A percentile compares a stretch with the other conserved stretches of the same genome.
These are phyloP conservation scores for Pseudoatta argentina DNA, from an alignment of 1,140 invertebrate species.

Conservation along the genomic window DNA sequence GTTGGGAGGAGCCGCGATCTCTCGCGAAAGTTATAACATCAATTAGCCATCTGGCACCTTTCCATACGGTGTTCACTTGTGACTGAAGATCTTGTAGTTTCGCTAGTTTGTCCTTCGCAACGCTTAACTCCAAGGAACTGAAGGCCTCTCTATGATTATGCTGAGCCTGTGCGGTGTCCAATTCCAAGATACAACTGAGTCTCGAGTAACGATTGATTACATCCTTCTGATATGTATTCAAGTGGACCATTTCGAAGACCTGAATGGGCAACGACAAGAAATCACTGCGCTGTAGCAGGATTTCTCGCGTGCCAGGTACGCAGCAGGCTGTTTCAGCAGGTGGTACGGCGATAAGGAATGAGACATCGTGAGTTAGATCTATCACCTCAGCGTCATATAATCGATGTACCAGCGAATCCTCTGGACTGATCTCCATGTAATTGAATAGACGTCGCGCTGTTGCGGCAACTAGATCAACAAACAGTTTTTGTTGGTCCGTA, in stretches of 20 bases:
- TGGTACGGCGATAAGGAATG: constrained; percentile 95
- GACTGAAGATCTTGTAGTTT: constrained; percentile 94
- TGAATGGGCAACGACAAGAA: constrained; percentile 95
- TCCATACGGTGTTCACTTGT: constrained; percentile 95
- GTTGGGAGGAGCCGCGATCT: constrained; percentile 88
- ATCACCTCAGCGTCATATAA: constrained; percentile 97
- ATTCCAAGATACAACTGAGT: constrained; percentile 96
- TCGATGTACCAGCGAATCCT: constrained; percentile 90
- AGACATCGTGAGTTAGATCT: constrained; percentile 95
- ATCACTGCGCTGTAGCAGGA: constrained; percentile 92
- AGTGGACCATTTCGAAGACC: constrained; percentile 97
- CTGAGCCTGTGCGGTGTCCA: constrained; percentile 96
- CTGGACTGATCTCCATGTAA: constrained; percentile 92
- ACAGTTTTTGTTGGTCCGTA: constrained; percentile 92
- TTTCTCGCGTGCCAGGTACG: constrained; percentile 94
- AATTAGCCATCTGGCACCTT: constrained; percentile 97
- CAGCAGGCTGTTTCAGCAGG: constrained; percentile 96
- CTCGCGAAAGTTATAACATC: constrained; percentile 97
- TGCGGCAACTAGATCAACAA: constrained; percentile 91
- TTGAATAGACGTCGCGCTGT: constrained; percentile 91
- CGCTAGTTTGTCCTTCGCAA: constrained; percentile 93
- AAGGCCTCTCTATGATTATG: constrained; percentile 97
- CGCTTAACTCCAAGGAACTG: constrained; percentile 94
- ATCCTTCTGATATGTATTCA: constrained; percentile 95
- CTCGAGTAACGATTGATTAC: constrained; percentile 96